Percentiles rank a stretch among this genome's conserved stretches.
These are phyloP conservation scores for Micrasema longulum DNA, from an alignment of 1,140 invertebrate genomes.

Conservation along the genomic window DNA sequence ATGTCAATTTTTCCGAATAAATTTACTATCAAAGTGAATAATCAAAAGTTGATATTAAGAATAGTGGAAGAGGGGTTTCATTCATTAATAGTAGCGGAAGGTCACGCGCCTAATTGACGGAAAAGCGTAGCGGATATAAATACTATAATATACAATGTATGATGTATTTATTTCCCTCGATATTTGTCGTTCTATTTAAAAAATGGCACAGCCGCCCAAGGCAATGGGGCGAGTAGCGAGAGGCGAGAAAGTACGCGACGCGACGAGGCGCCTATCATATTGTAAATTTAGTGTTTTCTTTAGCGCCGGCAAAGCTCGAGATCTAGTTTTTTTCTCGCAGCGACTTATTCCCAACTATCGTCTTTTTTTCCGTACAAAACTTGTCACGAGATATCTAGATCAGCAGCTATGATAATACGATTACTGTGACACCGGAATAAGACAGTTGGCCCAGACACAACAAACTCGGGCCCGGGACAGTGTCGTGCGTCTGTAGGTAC, in stretches of 20 bases:
- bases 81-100: constrained; percentile 6
- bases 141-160: neutral
- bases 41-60: neutral
- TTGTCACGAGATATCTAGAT: no score
- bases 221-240: neutral
- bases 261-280: constrained; percentile 4
- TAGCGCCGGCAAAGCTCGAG: constrained; percentile 19
- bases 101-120: constrained; percentile 1
- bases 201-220: constrained; percentile 31
- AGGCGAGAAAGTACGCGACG: neutral
- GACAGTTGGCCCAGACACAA: constrained; percentile 22
- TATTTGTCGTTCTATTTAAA: constrained; percentile 28
- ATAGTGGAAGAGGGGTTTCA: neutral
- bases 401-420: no score
- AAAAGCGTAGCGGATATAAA: neutral
- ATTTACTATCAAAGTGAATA: neutral
- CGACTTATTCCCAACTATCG: no score
- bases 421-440: no score
- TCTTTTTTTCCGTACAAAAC: no score
- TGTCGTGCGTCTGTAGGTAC: neutral
- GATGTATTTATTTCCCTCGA: neutral
- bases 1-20: neutral
- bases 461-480: constrained; percentile 7
- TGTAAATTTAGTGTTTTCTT: constrained; percentile 12
- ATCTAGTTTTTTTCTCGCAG: constrained; percentile 28